Evolutionary conservation across 2,113 vertebrate species (phyloP).

Genomic region (Gymnogyps californianus): DNA sequence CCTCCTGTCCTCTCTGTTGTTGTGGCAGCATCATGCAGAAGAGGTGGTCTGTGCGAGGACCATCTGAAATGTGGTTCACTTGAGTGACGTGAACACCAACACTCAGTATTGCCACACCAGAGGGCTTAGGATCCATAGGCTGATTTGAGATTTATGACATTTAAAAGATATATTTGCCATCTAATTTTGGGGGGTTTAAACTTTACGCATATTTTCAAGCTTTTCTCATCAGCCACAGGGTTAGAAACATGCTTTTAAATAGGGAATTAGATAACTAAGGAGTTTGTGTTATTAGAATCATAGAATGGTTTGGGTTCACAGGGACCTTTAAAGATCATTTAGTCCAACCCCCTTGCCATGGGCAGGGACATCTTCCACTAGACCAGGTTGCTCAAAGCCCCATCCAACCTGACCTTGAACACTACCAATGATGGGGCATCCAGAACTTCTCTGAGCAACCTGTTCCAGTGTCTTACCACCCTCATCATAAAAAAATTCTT

Average conservation of each 20-base stretch:
- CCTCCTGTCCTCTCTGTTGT: neutral
- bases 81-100: neutral
- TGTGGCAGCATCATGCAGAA: neutral
- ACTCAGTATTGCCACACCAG: neutral
- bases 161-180: neutral
- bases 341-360: neutral
- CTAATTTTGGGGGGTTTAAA: neutral
- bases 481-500: neutral
- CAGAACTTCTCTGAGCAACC: neutral
- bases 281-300: neutral
- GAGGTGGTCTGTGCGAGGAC: neutral
- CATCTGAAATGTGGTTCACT: neutral
- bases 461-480: neutral
- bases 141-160: neutral
- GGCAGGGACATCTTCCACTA: neutral
- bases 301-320: neutral
- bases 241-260: neutral
- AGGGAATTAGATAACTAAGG: neutral
- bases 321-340: neutral
- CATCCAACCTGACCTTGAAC: neutral
- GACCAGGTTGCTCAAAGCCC: neutral
- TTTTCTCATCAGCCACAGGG: neutral
- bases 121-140: neutral
- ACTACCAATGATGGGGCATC: neutral
- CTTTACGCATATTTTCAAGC: neutral